phyloP scores from a whole-genome alignment of 2,888 invertebrate genomes.

The Clitarchus hookeri region DNA sequence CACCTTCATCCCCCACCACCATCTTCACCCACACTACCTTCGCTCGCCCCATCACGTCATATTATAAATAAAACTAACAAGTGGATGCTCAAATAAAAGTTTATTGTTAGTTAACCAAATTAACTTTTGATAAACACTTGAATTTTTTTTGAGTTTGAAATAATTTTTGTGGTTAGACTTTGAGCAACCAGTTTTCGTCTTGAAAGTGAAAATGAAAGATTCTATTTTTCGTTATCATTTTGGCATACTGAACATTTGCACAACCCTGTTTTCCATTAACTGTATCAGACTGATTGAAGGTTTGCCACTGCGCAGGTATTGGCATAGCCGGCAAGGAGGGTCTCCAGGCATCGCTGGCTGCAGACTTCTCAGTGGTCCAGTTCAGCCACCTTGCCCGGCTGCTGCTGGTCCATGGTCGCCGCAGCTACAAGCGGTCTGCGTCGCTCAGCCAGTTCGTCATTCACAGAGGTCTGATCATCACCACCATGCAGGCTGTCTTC shows the following conservation, averaged over 20 bases:
- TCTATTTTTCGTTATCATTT: background rate
- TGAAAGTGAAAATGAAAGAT: too few relatives aligned
- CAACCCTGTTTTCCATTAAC: background rate
- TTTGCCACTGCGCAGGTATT: slow-evolving; percentile 61
- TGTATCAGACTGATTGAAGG: slow-evolving; percentile 19
- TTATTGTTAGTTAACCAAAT: too few relatives aligned
- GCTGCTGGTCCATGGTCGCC: slow-evolving; percentile 88
- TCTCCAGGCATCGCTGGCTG: slow-evolving; percentile 90
- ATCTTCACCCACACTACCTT: too few relatives aligned
- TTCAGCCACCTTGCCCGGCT: slow-evolving; percentile 84
- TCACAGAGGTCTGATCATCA: slow-evolving; percentile 96
- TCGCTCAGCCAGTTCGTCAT: slow-evolving; percentile 98
- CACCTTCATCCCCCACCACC: too few relatives aligned
- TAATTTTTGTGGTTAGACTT: too few relatives aligned
- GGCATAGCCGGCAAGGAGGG: slow-evolving; percentile 92
- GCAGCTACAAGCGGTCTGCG: slow-evolving; percentile 94
- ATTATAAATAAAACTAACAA: too few relatives aligned
- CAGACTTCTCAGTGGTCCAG: slow-evolving; percentile 95
- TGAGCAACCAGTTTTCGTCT: too few relatives aligned
- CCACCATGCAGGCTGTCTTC: slow-evolving; percentile 98
- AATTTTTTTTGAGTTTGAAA: too few relatives aligned
- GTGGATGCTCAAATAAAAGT: too few relatives aligned
- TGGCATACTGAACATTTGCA: background rate
- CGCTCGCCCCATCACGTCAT: too few relatives aligned
- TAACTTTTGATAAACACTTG: too few relatives aligned